Percentiles rank a stretch among this genome's conserved stretches.
These are phyloP conservation scores for Muscicapa adusta DNA, from an alignment of 2,113 vertebrate genomes.

Conservation along the genomic window DNA sequence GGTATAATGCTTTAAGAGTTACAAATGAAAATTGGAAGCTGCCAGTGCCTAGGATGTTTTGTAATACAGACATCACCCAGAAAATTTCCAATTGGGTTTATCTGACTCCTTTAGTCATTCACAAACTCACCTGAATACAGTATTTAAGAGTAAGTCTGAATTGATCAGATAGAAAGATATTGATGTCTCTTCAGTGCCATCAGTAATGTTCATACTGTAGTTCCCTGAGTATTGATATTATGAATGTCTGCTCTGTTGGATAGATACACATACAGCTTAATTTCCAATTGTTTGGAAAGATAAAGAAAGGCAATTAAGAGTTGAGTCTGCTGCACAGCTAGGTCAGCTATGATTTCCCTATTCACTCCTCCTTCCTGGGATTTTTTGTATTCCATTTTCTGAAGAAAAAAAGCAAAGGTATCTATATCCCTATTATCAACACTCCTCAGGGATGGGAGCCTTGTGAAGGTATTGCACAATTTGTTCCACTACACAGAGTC, in stretches of 20 bases:
- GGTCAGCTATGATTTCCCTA: background rate
- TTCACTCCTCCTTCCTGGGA: background rate
- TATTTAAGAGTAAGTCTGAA: background rate
- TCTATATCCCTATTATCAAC: background rate
- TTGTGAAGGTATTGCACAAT: background rate
- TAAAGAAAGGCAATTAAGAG: background rate
- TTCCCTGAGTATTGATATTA: background rate
- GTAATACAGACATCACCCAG: background rate
- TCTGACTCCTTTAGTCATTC: background rate
- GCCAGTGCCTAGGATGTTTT: background rate
- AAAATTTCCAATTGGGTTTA: background rate
- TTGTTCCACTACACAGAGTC: constrained; percentile 13
- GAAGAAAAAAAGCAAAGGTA: constrained; percentile 12
- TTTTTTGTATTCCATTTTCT: background rate
- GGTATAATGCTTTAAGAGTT: background rate
- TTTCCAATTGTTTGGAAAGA: accelerated
- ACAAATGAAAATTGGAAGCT: background rate
- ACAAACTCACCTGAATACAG: background rate
- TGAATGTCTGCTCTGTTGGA: background rate
- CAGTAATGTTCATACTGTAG: background rate
- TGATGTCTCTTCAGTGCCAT: background rate
- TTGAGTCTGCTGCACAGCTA: background rate
- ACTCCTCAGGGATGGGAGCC: background rate
- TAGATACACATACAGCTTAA: background rate
- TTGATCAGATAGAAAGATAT: background rate